These are phyloP conservation scores for Hemithea aestivaria DNA, from an alignment of 2,888 invertebrate genomes.

Conservation along the genomic window DNA sequence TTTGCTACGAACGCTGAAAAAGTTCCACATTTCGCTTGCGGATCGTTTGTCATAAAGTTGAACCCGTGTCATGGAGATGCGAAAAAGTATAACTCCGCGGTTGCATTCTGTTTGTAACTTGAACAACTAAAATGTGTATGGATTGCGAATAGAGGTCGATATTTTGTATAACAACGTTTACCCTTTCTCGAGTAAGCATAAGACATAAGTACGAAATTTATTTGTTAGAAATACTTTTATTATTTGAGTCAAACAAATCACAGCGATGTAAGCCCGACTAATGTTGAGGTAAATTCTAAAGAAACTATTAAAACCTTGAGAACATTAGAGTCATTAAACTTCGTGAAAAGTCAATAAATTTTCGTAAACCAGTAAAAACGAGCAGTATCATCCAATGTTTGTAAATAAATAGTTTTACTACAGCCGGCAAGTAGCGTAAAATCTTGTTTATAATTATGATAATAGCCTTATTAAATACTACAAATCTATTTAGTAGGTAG, in stretches of 20 bases:
- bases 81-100: slow-evolving; percentile 3
- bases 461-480: slow-evolving; percentile 69
- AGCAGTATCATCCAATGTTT: slow-evolving; percentile 42
- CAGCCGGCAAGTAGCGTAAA: slow-evolving; percentile 64
- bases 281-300: no score
- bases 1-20: slow-evolving; percentile 31
- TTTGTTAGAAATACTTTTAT: no score
- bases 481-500: slow-evolving; percentile 74
- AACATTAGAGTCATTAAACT: no score
- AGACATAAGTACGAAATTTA: no score
- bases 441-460: slow-evolving; percentile 76
- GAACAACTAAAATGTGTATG: no score
- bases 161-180: no score
- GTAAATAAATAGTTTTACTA: slow-evolving; percentile 68
- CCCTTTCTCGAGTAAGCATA: no score
- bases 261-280: no score
- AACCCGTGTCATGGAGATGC: slow-evolving; percentile 1
- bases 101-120: slow-evolving; percentile 9
- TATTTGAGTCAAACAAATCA: no score
- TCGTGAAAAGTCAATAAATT: slow-evolving; percentile 1
- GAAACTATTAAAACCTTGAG: no score
- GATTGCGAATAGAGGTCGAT: no score
- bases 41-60: slow-evolving; percentile 15
- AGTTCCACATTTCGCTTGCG: slow-evolving; percentile 14
- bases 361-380: slow-evolving; percentile 21